Evolutionary conservation across 2,113 vertebrate genomes (phyloP).

Genomic region (Oreochromis niloticus): DNA sequence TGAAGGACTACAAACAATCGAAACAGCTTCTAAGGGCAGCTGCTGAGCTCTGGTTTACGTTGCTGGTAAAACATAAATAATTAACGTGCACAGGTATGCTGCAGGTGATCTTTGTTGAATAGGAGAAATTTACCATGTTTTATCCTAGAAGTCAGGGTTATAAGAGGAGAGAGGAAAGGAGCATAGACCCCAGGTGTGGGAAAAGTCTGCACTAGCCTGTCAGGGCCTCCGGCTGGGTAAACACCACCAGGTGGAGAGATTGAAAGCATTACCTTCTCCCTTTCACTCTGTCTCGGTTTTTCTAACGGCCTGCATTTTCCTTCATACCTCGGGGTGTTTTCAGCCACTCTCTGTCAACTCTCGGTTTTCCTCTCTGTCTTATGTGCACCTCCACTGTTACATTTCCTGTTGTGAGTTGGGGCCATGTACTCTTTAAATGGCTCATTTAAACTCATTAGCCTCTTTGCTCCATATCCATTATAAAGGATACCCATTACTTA

Average conservation of each 20-base stretch:
- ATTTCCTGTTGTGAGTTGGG: not conserved
- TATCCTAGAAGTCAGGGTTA: not conserved
- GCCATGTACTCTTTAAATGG: not conserved
- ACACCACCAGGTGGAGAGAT: conserved; percentile 8
- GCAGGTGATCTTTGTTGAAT: not conserved
- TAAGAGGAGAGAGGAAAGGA: not conserved
- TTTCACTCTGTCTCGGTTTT: not conserved
- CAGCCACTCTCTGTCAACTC: not conserved
- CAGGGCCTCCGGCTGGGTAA: not conserved
- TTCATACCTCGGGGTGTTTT: not conserved
- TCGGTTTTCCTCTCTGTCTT: not conserved
- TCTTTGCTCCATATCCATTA: not conserved
- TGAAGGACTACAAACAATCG: not conserved
- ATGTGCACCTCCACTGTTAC: not conserved
- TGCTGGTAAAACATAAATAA: conserved; percentile 12
- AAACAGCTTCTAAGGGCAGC: not conserved
- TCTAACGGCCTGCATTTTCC: not conserved
- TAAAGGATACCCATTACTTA: not conserved
- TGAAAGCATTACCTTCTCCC: not conserved
- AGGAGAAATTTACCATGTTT: not conserved
- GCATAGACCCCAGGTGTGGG: conserved; percentile 1
- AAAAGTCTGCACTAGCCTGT: not conserved
- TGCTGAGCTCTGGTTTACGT: not conserved
- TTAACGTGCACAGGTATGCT: not conserved
- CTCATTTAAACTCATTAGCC: not conserved